Base-by-base conservation (phyloP, 2,113 vertebrate genomes). In the Thermophis baileyi region DNA sequence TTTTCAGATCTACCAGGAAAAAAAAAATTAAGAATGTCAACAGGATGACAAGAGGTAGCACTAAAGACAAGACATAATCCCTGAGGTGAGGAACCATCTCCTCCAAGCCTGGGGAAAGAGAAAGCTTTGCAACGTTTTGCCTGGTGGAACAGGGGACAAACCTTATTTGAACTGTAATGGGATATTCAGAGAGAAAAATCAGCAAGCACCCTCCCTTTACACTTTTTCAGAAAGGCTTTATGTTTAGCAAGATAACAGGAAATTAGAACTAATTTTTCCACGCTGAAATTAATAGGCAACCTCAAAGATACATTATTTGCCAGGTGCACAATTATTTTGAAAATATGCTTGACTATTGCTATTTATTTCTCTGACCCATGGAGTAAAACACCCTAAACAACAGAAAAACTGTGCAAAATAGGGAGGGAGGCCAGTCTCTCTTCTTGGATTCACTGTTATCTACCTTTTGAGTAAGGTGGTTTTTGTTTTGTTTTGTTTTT, bases 1-100 rank as follows among this genome's bases (percentile, higher is more conserved):
- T 90, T 94, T 12, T 0, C 14, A 92, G 25, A 44, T 93, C 92
- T 92, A 53, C 51, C 88, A 92, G 93, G n/a, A n/a, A 95, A 44
- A 94, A 95, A 95, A 95, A 95, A 93, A 44, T 89, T 91, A 91
- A 93, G 91, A 96, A 94, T 93, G 86, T 93, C 88, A 95, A 81
- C 57, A 90, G 25, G 46, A 92, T 3, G 5, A 57, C n/a, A 2
- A 14, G 89, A 87, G 57, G 87, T 40, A 93, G 54, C 2, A 91
- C 8, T 22, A 94, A 30, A 87, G 25, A 11, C 40, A 47, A 57
- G n/a, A 49, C 44, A 92, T 22, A 22, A 60, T 35, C 49, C 88
- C 89, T 25, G 93, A 49, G 85, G 47, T 18, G n/a, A 86, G 35
- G 6, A 89, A 88, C 25, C 93, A 92, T 95, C 18, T 3, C 51